Evolutionary conservation across 2,797 vertebrate species (phyloP).

Genomic region (Buceros bicornis): DNA sequence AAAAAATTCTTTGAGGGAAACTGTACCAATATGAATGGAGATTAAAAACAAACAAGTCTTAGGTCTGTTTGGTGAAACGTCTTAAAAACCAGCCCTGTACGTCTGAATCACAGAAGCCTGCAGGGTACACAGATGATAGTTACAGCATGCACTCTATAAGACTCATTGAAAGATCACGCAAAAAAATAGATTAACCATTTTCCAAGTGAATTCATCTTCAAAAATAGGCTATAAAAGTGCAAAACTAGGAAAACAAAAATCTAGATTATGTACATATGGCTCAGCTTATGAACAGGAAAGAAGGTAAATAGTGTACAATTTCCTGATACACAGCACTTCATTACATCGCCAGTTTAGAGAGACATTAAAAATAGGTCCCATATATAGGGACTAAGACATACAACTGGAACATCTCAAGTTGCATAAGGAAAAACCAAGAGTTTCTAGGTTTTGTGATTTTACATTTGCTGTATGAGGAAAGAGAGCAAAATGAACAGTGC

Average conservation of each 20-base stretch:
- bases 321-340: conserved; percentile 81
- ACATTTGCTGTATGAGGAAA: conserved; percentile 53
- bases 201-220: conserved; percentile 82
- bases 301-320: conserved; percentile 73
- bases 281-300: conserved; percentile 84
- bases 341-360: conserved; percentile 66
- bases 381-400: conserved; percentile 64
- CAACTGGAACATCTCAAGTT: conserved; percentile 63
- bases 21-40: conserved; percentile 68
- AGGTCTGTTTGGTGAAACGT: conserved; percentile 22
- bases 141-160: conserved; percentile 58
- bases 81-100: conserved; percentile 51
- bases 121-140: conserved; percentile 30
- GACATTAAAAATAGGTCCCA: conserved; percentile 64
- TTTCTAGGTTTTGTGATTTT: conserved; percentile 57
- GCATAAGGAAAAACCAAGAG: conserved; percentile 67
- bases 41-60: conserved; percentile 53
- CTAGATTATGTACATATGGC: conserved; percentile 85
- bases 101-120: conserved; percentile 2
- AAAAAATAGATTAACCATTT: conserved; percentile 81
- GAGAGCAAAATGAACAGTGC: conserved; percentile 78
- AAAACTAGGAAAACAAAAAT: conserved; percentile 83
- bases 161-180: conserved; percentile 68
- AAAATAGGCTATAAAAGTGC: conserved; percentile 88
- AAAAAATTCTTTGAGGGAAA: conserved; percentile 54